Evolutionary conservation across 2,888 invertebrate genomes (phyloP).

Genomic region (Diarsia dahlii): DNA sequence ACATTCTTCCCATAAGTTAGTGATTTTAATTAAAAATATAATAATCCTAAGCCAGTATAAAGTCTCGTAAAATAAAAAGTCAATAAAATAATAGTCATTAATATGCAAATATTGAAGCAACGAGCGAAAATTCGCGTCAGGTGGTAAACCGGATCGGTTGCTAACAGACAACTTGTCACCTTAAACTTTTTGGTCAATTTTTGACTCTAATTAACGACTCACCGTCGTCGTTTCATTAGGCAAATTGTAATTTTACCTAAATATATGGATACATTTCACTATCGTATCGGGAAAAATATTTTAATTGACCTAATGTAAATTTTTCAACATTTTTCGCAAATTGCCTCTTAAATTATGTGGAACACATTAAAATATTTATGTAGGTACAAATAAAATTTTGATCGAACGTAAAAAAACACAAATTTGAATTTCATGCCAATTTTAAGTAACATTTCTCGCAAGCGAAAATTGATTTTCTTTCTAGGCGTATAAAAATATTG

Average conservation of each 20-base stretch:
- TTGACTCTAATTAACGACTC: slow-evolving; percentile 77
- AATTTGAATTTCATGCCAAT: neutral
- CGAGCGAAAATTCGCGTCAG: slow-evolving; percentile 82
- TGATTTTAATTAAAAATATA: slow-evolving; percentile 70
- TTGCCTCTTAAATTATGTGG: slow-evolving; percentile 19
- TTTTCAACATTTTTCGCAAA: slow-evolving; percentile 23
- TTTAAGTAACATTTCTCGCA: neutral
- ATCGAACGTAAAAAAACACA: neutral
- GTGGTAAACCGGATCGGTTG: slow-evolving; percentile 88
- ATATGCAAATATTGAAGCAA: slow-evolving; percentile 83
- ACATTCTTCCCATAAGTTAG: slow-evolving; percentile 3
- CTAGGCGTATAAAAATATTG: slow-evolving; percentile 13
- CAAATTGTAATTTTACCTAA: slow-evolving; percentile 59
- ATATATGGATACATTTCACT: slow-evolving; percentile 42
- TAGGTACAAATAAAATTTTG: slow-evolving; percentile 2
- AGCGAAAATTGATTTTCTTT: neutral
- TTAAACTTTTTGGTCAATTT: slow-evolving; percentile 73
- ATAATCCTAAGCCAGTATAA: slow-evolving; percentile 65
- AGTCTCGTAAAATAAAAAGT: slow-evolving; percentile 77
- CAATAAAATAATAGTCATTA: slow-evolving; percentile 82
- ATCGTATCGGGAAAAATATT: slow-evolving; percentile 12
- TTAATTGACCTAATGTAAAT: slow-evolving; percentile 30
- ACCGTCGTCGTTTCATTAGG: slow-evolving; percentile 62
- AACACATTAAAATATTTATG: slow-evolving; percentile 45
- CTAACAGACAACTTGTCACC: slow-evolving; percentile 88